Percentiles rank a stretch among this genome's conserved stretches.
Evolutionary conservation across 2,888 invertebrate genomes (phyloP).

Genomic region (Cheilosia pagana): DNA sequence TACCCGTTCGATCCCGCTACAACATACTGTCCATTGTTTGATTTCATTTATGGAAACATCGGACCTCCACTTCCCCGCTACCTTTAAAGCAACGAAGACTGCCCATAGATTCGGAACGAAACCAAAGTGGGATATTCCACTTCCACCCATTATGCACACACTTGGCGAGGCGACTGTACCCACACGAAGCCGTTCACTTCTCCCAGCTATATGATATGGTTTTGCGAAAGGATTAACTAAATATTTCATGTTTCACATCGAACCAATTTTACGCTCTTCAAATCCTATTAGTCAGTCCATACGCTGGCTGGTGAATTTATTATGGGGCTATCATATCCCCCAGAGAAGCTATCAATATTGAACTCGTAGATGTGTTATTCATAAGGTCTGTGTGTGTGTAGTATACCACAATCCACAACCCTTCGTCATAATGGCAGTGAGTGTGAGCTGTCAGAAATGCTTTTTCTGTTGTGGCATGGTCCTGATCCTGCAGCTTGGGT

Average conservation of each 20-base stretch:
- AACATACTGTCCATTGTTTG: slow-evolving; percentile 51
- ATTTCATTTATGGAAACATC: slow-evolving; percentile 37
- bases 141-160: slow-evolving; percentile 30
- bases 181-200: slow-evolving; percentile 31
- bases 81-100: slow-evolving; percentile 14
- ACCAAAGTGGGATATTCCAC: slow-evolving; percentile 1
- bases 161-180: slow-evolving; percentile 6
- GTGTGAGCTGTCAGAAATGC: slow-evolving; percentile 61
- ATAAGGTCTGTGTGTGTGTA: slow-evolving; percentile 38
- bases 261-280: slow-evolving; percentile 84
- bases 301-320: slow-evolving; percentile 76
- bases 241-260: slow-evolving; percentile 84
- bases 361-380: slow-evolving; percentile 72
- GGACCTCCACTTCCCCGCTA: neutral
- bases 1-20: slow-evolving; percentile 38
- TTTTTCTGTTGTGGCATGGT: slow-evolving; percentile 38
- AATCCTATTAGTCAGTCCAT: slow-evolving; percentile 84
- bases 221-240: slow-evolving; percentile 83
- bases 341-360: slow-evolving; percentile 76
- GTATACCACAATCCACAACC: slow-evolving; percentile 1
- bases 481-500: slow-evolving; percentile 45
- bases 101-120: neutral
- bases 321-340: slow-evolving; percentile 75
- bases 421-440: slow-evolving; percentile 38
- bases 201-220: slow-evolving; percentile 69